A percentile compares a stretch with the other conserved stretches of the same genome.
Evolutionary conservation across 2,888 invertebrate genomes (phyloP).

Genomic region (Muscina levida): DNA sequence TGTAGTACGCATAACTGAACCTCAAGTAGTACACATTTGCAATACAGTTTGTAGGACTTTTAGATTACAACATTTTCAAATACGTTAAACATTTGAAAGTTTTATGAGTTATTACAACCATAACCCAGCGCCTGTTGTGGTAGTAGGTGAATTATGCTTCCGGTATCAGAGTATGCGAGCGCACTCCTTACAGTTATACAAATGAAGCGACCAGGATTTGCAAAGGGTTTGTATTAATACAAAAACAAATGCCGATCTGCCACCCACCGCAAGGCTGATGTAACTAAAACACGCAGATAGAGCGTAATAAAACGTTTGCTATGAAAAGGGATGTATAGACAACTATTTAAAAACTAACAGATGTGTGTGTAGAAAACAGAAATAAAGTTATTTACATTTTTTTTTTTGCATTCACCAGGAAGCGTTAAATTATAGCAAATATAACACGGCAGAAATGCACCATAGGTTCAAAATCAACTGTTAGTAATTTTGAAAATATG

Average conservation of each 20-base stretch:
- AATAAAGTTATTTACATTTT: conserved; percentile 54
- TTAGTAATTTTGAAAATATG: no score
- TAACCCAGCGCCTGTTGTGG: not conserved
- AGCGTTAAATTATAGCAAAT: conserved; percentile 51
- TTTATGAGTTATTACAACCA: conserved; percentile 33
- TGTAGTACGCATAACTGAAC: no score
- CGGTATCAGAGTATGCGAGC: conserved; percentile 23
- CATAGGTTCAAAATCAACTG: conserved; percentile 5
- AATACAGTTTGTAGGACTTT: no score
- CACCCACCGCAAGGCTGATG: not conserved
- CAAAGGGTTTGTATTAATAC: conserved; percentile 17
- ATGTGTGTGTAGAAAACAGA: conserved; percentile 21
- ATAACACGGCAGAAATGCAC: conserved; percentile 16
- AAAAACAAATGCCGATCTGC: not conserved
- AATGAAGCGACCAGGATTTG: conserved; percentile 16
- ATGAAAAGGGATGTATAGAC: conserved; percentile 30
- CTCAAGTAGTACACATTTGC: no score
- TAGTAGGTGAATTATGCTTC: conserved; percentile 19
- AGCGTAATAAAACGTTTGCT: conserved; percentile 26
- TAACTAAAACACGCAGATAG: conserved; percentile 25
- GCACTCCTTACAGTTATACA: not conserved
- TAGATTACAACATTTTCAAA: conserved; percentile 9
- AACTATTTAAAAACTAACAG: conserved; percentile 32
- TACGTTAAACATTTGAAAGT: conserved; percentile 16
- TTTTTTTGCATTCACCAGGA: conserved; percentile 52